Evolutionary conservation across 2,797 vertebrate species (phyloP).

Genomic region (Distichodus sexfasciatus): DNA sequence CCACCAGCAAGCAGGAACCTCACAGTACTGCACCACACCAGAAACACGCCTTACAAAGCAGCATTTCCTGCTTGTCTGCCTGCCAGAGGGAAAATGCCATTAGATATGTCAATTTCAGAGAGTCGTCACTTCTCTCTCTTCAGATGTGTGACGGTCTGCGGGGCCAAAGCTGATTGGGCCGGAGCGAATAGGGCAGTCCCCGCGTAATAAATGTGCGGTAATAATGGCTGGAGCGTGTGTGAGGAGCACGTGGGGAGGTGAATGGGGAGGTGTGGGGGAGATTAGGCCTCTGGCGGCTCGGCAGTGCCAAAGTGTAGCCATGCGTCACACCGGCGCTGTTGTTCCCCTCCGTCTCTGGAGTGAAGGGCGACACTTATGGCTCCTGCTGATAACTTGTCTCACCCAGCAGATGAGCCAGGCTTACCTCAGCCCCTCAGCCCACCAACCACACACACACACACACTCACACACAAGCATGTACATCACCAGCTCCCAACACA

Average conservation of each 20-base stretch:
- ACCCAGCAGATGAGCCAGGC: conserved; percentile 71
- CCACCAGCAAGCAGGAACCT: too few species aligned
- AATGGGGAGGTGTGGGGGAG: conserved; percentile 48
- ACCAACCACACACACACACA: conserved; percentile 22
- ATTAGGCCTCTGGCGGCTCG: conserved; percentile 69
- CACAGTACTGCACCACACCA: too few species aligned
- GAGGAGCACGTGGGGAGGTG: conserved; percentile 48
- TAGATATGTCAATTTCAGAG: conserved; percentile 20
- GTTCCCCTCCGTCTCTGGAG: conserved; percentile 73
- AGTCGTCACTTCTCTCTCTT: conserved; percentile 13
- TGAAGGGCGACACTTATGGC: conserved; percentile 74
- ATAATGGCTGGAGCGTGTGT: conserved; percentile 46
- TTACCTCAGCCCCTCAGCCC: conserved; percentile 41
- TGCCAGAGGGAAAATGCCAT: too few species aligned
- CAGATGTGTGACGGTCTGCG: conserved; percentile 8
- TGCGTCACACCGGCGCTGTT: conserved; percentile 75
- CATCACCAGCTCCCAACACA: conserved; percentile 3
- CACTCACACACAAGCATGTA: conserved; percentile 18
- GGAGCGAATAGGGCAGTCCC: conserved; percentile 20
- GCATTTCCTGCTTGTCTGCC: too few species aligned
- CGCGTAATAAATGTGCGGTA: conserved; percentile 48
- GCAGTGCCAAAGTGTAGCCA: conserved; percentile 74
- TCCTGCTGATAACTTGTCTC: conserved; percentile 75
- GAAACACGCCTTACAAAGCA: too few species aligned
- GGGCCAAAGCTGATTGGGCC: conserved; percentile 19